A percentile compares a stretch with the other conserved stretches of the same genome.
phyloP scores from a whole-genome alignment of 1,140 invertebrate genomes.

The Helicoverpa zea region DNA sequence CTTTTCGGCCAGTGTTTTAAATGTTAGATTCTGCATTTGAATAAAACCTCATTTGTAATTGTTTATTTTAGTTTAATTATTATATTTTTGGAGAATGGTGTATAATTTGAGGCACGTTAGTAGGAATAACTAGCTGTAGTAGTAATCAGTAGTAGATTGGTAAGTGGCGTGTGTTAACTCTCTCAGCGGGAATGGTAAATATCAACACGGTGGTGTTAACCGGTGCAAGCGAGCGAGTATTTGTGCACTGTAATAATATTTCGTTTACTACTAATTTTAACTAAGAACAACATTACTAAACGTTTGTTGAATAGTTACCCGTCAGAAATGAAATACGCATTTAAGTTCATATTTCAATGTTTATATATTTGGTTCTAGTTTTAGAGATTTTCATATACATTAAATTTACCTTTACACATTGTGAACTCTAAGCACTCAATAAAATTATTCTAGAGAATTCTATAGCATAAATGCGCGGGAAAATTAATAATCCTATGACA shows the following conservation, averaged over 20 bases:
- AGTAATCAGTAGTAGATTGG: constrained; percentile 26
- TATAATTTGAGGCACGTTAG: not conserved
- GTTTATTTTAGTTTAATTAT: too few relatives aligned
- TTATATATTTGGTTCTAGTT: not conserved
- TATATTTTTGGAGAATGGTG: not conserved
- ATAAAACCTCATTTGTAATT: too few relatives aligned
- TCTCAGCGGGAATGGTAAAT: constrained; percentile 44
- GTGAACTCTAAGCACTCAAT: too few relatives aligned
- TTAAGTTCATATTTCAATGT: constrained; percentile 19
- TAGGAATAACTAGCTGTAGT: not conserved
- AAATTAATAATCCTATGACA: not conserved
- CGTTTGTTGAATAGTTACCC: constrained; percentile 15
- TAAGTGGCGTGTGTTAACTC: constrained; percentile 39
- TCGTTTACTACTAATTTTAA: constrained; percentile 48
- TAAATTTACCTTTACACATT: too few relatives aligned
- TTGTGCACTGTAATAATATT: constrained; percentile 51
- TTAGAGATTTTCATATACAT: too few relatives aligned
- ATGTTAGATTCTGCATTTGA: not conserved
- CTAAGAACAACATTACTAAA: constrained; percentile 28
- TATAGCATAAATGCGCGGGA: not conserved
- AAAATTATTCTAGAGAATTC: not conserved
- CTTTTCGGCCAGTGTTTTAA: not conserved
- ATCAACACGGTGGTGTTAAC: constrained; percentile 37
- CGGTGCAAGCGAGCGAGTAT: constrained; percentile 24
- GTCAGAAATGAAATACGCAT: constrained; percentile 14